Conservation (phyloP, 1,140 invertebrate genomes). For the Atta colombica region DNA sequence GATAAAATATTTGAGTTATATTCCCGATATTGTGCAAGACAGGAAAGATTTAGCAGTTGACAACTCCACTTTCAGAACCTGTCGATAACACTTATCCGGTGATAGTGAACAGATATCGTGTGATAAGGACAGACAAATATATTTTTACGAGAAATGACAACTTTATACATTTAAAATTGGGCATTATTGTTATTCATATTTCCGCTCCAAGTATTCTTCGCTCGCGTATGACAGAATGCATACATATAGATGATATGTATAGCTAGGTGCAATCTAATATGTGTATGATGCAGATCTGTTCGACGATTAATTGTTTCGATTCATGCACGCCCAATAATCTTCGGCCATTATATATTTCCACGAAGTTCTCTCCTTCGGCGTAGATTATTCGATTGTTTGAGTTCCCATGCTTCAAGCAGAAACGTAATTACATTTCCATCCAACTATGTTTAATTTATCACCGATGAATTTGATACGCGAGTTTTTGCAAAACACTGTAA, state of each 20-base stretch:
- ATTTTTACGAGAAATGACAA: background rate
- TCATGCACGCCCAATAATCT: background rate
- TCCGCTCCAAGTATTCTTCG: background rate
- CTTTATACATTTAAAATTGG: constrained; percentile 4
- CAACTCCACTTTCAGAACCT: constrained; percentile 15
- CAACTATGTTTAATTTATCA: constrained; percentile 4
- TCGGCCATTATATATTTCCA: background rate
- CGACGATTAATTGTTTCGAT: constrained; percentile 9
- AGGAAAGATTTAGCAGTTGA: constrained; percentile 6
- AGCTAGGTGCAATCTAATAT: background rate
- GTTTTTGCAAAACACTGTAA: background rate
- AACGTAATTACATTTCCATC: constrained; percentile 10
- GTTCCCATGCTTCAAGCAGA: constrained; percentile 1
- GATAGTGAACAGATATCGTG: constrained; percentile 28
- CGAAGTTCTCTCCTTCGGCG: background rate
- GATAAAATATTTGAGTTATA: constrained; percentile 36
- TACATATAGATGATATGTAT: no score
- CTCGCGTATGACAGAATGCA: background rate
- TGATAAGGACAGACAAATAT: constrained; percentile 35
- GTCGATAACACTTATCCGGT: constrained; percentile 37
- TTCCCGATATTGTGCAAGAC: constrained; percentile 10
- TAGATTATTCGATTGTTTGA: constrained; percentile 17
- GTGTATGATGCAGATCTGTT: background rate
- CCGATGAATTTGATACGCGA: background rate
- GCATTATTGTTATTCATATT: background rate